phyloP scores from a whole-genome alignment of 1,140 invertebrate genomes.

The Eupeodes corollae region DNA sequence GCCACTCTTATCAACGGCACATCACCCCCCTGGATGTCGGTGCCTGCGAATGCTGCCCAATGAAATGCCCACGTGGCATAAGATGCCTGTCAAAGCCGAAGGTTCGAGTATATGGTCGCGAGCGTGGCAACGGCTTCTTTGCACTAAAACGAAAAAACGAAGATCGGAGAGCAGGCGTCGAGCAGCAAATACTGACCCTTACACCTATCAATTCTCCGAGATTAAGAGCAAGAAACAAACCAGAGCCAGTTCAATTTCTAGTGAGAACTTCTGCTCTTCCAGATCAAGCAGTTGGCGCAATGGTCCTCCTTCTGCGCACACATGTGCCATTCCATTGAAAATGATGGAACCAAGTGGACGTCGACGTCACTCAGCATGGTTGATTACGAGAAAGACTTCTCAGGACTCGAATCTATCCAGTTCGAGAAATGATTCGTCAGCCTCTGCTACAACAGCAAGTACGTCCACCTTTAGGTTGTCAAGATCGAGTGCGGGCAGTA shows the following conservation, averaged over 20 bases:
- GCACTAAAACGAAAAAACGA: slow-evolving; percentile 22
- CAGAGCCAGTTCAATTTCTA: slow-evolving; percentile 69
- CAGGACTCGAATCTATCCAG: slow-evolving; percentile 81
- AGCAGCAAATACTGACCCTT: slow-evolving; percentile 48
- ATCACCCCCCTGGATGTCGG: slow-evolving; percentile 50
- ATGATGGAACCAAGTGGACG: slow-evolving; percentile 54
- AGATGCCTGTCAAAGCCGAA: slow-evolving; percentile 21
- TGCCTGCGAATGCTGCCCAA: slow-evolving; percentile 46
- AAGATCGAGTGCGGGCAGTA: slow-evolving; percentile 56
- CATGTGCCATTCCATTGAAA: slow-evolving; percentile 61
- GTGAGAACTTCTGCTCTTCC: slow-evolving; percentile 80
- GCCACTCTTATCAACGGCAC: slow-evolving; percentile 39
- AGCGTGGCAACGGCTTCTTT: slow-evolving; percentile 9
- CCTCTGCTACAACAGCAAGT: slow-evolving; percentile 67
- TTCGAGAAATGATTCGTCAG: slow-evolving; percentile 78
- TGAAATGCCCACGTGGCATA: slow-evolving; percentile 45
- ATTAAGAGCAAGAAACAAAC: slow-evolving; percentile 58
- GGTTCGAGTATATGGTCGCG: slow-evolving; percentile 19
- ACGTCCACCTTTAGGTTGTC: slow-evolving; percentile 76
- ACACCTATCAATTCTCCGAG: slow-evolving; percentile 70
- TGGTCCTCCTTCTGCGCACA: slow-evolving; percentile 53
- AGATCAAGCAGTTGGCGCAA: slow-evolving; percentile 69
- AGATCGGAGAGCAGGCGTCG: slow-evolving; percentile 23
- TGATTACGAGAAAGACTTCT: slow-evolving; percentile 76
- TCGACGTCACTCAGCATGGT: slow-evolving; percentile 69